Evolutionary conservation across 2,113 vertebrate species (phyloP), one percentile per base, ranked within the genome.

Genomic region (Oostethus manadensis): DNA sequence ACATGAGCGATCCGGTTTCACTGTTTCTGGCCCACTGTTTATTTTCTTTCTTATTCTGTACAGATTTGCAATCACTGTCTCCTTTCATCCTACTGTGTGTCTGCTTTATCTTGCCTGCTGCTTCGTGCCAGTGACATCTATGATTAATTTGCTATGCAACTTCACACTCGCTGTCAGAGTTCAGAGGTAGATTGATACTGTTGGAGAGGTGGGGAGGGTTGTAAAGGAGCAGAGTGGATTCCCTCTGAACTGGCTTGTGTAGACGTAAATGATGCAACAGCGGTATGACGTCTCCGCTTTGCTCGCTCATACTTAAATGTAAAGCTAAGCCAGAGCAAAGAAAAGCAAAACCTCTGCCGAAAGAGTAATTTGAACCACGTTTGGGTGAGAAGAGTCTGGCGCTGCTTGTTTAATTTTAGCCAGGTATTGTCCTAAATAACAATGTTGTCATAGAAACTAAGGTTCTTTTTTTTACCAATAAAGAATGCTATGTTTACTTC

Each of bases 381-480:
- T 91, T 89, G 77, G 84, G 80, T 80, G 88, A 84, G 86, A 51
- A 2, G 60, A 78, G 64, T 18, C 85, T 91, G 89, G 88, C 85
- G 65, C 58, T 80, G 81, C 75, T 80, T 62, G 78, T 55, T 58
- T 70, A 87, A 81, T 78, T 92, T 90, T 79, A 69, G 88, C 88
- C 81, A 84, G 88, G 86, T 89, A 86, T 87, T 93, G 87, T 92
- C 92, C 92, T 91, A 88, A 89, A 77, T 88, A 91, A 89, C 90
- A 89, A 60, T 85, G 88, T 92, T 86, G 76, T 87, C 88, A 89
- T 91, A 86, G 91, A 83, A 90, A 88, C 83, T 65, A 17, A 78
- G 81, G 73, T 80, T 14, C 17, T 7, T 29, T 33, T 29, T n/a
- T 54, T 35, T 20, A 35, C n/a, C 33, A 55, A 38, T 18, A 38